Conservation (phyloP, 92 coral and sea anemone genomes). For the Umimayanthus kanabou region DNA sequence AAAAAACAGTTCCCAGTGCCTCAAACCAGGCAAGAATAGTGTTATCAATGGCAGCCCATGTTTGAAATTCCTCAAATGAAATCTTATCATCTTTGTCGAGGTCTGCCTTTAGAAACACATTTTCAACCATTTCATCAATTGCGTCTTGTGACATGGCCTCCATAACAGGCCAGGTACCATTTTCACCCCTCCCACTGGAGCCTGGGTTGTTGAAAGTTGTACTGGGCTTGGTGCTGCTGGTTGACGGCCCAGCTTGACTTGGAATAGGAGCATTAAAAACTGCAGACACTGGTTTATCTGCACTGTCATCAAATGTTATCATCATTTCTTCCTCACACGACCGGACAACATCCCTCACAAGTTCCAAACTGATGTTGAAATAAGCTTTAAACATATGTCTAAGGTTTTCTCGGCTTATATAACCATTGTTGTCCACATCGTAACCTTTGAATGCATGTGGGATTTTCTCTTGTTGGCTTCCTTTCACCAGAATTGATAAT, state of each 20-base stretch:
- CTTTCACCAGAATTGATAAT: slow-evolving; percentile 90
- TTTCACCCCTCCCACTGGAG: slow-evolving; percentile 53
- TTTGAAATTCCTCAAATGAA: slow-evolving; percentile 91
- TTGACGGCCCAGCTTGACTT: slow-evolving; percentile 62
- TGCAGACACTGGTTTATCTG: slow-evolving; percentile 94
- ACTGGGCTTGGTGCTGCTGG: slow-evolving; percentile 64
- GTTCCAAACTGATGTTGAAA: slow-evolving; percentile 90
- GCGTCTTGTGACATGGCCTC: slow-evolving; percentile 99
- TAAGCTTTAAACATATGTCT: slow-evolving; percentile 97
- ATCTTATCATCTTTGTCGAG: slow-evolving; percentile 85
- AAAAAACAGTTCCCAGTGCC: slow-evolving; percentile 95
- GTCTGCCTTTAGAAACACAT: slow-evolving; percentile 91
- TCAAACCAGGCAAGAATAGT: slow-evolving; percentile 98
- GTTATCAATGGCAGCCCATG: slow-evolving; percentile 91
- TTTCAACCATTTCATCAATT: slow-evolving; percentile 96
- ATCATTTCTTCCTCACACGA: slow-evolving; percentile 99
- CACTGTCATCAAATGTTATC: slow-evolving; percentile 97
- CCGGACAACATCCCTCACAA: slow-evolving; percentile 92
- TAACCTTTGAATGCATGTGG: slow-evolving; percentile 93
- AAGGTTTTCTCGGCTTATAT: slow-evolving; percentile 76
- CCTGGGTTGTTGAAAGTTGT: slow-evolving; percentile 68
- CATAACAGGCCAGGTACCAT: slow-evolving; percentile 96
- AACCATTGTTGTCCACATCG: slow-evolving; percentile 86
- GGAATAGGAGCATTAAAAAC: slow-evolving; percentile 99
- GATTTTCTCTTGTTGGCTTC: slow-evolving; percentile 91